Conservation (phyloP, 37 sponge, comb jelly and placozoan species). For the Sycon ciliatum region DNA sequence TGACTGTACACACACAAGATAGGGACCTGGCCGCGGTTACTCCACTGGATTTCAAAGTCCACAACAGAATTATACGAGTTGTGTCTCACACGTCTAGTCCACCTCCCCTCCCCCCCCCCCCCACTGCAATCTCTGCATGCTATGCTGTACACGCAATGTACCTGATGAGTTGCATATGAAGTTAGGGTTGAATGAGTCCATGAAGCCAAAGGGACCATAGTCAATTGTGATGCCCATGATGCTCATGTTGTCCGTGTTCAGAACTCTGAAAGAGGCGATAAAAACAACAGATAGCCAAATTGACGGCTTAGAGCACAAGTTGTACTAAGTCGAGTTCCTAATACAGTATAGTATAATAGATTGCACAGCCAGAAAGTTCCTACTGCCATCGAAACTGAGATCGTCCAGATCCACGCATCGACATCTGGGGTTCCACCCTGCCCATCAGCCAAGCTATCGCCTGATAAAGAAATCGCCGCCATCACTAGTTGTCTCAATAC, state of each 20-base stretch:
- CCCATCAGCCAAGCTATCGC: no score
- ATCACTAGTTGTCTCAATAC: no score
- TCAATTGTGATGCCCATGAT: constrained; percentile 92
- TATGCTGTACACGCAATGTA: not conserved
- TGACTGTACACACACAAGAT: no score
- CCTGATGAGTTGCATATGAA: constrained; percentile 81
- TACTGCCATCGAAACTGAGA: not conserved
- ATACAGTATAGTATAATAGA: not conserved
- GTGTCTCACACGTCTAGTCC: no score
- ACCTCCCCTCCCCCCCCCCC: no score
- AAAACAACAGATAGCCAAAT: not conserved
- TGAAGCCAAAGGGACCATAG: constrained; percentile 95
- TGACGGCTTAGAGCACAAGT: not conserved
- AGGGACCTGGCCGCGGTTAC: no score
- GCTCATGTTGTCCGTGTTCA: constrained; percentile 98
- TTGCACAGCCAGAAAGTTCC: not conserved
- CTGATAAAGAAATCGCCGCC: no score
- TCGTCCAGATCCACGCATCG: no score
- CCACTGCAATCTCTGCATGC: no score
- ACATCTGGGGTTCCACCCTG: no score
- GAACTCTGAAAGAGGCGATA: constrained; percentile 43
- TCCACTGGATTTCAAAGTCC: no score
- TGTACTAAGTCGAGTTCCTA: not conserved
- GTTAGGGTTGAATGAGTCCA: constrained; percentile 78
- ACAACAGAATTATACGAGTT: no score